These are phyloP conservation scores for Plagiodera versicolora DNA, from an alignment of 2,888 invertebrate species.

Conservation along the genomic window DNA sequence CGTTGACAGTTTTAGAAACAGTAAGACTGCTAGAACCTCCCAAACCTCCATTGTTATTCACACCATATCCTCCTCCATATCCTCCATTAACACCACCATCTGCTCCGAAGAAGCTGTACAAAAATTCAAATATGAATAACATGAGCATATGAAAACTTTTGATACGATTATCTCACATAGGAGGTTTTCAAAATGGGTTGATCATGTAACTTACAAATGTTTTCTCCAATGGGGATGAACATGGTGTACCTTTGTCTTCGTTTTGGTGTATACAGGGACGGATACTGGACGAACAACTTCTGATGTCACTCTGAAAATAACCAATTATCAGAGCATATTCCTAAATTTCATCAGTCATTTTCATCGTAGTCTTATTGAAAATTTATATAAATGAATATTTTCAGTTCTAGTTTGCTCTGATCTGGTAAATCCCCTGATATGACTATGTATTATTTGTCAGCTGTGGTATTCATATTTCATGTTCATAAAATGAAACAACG, in stretches of 20 bases:
- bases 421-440: too few species aligned
- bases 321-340: not conserved
- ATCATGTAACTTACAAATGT: conserved; percentile 37
- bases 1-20: conserved; percentile 41
- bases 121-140: too few species aligned
- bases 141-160: too few species aligned
- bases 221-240: conserved; percentile 37
- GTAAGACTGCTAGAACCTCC: conserved; percentile 29
- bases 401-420: too few species aligned
- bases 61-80: conserved; percentile 30
- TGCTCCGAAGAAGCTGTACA: conserved; percentile 21
- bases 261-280: conserved; percentile 19
- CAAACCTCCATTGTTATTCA: conserved; percentile 29
- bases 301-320: conserved; percentile 20
- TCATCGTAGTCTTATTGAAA: too few species aligned
- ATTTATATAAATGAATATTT: too few species aligned
- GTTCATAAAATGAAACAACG: too few species aligned
- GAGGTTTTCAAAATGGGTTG: too few species aligned
- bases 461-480: too few species aligned
- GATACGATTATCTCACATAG: too few species aligned
- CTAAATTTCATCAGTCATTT: not conserved
- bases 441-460: too few species aligned
- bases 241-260: conserved; percentile 34
- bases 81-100: conserved; percentile 26
- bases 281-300: conserved; percentile 19